Percentiles rank a stretch among this genome's conserved stretches.
These are phyloP conservation scores for Manis pentadactyla DNA, from an alignment of 2,797 vertebrate species.

Conservation along the genomic window DNA sequence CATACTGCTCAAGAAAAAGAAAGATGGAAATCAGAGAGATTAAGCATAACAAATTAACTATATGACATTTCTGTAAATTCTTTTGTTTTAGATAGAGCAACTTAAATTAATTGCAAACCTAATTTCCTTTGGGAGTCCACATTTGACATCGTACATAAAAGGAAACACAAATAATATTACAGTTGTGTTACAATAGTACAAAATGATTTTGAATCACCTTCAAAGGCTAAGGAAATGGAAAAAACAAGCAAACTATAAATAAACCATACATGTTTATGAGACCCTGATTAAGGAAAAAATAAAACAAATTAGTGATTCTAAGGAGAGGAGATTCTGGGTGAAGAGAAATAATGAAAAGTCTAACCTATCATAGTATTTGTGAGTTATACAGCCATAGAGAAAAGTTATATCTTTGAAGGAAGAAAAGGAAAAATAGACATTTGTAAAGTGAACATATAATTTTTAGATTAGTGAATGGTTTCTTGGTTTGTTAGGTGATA, in stretches of 20 bases:
- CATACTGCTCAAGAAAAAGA: background rate
- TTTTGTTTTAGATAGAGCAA: slow-evolving; percentile 32
- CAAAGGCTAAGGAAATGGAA: background rate
- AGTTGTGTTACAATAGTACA: background rate
- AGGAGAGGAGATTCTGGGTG: background rate
- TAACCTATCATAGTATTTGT: background rate
- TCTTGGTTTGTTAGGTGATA: background rate
- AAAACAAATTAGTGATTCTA: background rate
- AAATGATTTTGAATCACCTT: background rate
- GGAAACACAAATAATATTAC: background rate
- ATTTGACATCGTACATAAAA: background rate
- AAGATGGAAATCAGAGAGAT: background rate
- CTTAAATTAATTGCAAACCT: background rate
- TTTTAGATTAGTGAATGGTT: background rate
- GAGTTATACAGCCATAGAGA: background rate
- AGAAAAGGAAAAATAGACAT: background rate
- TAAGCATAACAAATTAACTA: background rate
- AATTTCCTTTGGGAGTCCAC: background rate
- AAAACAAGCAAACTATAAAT: background rate
- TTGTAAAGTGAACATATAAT: background rate
- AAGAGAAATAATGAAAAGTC: background rate
- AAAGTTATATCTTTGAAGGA: background rate
- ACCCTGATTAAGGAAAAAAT: background rate
- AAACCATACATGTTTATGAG: background rate
- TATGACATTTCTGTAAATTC: background rate